A percentile compares a stretch with the other conserved stretches of the same genome.
Evolutionary conservation across 2,113 vertebrate genomes (phyloP).

Genomic region (Chloropsis hardwickii): DNA sequence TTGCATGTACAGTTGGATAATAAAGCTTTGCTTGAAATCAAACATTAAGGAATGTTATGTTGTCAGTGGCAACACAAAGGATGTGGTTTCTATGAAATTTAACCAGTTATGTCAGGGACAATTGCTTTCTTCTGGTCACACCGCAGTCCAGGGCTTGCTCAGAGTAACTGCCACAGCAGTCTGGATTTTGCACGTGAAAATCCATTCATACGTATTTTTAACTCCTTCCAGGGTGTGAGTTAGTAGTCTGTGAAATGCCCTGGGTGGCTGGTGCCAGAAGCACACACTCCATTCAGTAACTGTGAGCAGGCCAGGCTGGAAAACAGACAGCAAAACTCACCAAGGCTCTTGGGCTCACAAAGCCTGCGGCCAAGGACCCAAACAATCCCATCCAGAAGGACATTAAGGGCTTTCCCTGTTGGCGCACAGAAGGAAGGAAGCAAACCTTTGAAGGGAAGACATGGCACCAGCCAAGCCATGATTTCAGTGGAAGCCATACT

Average conservation of each 20-base stretch:
- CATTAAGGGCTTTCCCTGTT: not conserved
- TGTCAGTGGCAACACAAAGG: constrained; percentile 47
- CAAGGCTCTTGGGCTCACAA: not conserved
- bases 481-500: not conserved
- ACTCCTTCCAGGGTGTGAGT: not conserved
- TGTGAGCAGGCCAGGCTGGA: not conserved
- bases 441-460: not conserved
- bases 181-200: not conserved
- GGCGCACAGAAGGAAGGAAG: not conserved
- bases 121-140: constrained; percentile 9
- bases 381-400: not conserved
- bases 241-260: not conserved
- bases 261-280: not conserved
- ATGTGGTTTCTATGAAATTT: constrained; percentile 53
- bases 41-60: constrained; percentile 50
- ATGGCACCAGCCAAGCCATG: not conserved
- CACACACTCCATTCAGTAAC: not conserved
- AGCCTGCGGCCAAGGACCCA: not conserved
- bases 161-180: not conserved
- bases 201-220: not conserved
- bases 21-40: constrained; percentile 31
- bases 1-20: constrained; percentile 9
- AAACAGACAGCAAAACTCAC: not conserved
- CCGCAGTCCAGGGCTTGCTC: not conserved
- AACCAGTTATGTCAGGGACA: constrained; percentile 35